phyloP scores from a whole-genome alignment of 2,113 vertebrate species.

The Mirounga angustirostris region DNA sequence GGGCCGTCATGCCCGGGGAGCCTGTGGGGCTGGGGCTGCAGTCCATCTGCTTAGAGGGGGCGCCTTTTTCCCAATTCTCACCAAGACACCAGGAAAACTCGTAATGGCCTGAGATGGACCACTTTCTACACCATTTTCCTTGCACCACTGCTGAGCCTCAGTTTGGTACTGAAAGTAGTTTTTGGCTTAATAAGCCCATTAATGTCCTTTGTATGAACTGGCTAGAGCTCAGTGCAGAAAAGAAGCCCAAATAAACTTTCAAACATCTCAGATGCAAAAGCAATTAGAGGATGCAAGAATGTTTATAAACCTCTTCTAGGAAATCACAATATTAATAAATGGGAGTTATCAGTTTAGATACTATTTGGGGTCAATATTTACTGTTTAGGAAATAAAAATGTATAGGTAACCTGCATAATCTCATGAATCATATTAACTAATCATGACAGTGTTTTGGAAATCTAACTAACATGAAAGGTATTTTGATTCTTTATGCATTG shows the following conservation, averaged over 20 bases:
- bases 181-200: not conserved
- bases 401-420: not conserved
- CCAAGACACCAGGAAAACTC: not conserved
- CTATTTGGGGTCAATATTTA: not conserved
- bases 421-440: not conserved
- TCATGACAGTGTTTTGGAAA: conserved; percentile 1
- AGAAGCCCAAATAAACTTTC: not conserved
- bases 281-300: conserved; percentile 2
- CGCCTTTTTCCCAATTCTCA: not conserved
- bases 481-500: conserved; percentile 28
- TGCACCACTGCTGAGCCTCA: not conserved
- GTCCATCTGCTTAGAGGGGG: too few species aligned
- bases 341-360: not conserved
- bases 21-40: not conserved
- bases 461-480: not conserved
- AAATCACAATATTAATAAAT: conserved; percentile 20
- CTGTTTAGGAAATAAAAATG: conserved; percentile 29
- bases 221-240: not conserved
- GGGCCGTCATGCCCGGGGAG: not conserved
- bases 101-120: not conserved
- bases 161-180: not conserved
- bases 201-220: not conserved
- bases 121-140: not conserved
- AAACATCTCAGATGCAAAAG: conserved; percentile 39
- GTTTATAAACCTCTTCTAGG: not conserved